Evolutionary conservation across 53 echinoderm and acorn worm genomes (phyloP).

Genomic region (Pentamera pediparva): DNA sequence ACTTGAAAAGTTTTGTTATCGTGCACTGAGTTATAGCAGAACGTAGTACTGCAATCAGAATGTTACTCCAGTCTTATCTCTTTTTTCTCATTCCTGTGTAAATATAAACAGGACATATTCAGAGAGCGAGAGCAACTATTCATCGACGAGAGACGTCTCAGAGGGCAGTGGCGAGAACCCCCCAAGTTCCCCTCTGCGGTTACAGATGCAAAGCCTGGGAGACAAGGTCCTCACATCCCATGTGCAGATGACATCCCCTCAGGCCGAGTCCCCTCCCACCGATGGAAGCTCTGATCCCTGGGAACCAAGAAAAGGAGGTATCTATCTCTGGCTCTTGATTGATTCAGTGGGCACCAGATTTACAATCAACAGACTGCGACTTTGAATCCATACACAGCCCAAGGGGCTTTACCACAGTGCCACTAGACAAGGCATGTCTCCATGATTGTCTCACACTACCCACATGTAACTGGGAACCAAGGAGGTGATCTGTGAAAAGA

Average conservation of each 20-base stretch:
- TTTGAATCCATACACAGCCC: neutral
- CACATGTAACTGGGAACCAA: no score
- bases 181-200: neutral
- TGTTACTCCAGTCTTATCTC: no score
- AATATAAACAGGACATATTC: neutral
- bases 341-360: no score
- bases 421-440: no score
- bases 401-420: no score
- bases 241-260: constrained; percentile 1
- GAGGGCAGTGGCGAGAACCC: no score
- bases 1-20: no score
- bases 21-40: no score
- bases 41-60: no score
- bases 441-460: no score
- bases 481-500: no score
- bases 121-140: neutral
- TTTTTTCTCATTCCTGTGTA: neutral
- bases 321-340: neutral
- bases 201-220: constrained; percentile 10
- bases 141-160: neutral
- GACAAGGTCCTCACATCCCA: constrained; percentile 12
- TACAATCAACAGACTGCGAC: no score
- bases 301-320: constrained; percentile 60
- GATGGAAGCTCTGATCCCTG: constrained; percentile 59
- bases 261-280: neutral